These are phyloP conservation scores for Otus sunia DNA, from an alignment of 2,113 vertebrate genomes.

Conservation along the genomic window DNA sequence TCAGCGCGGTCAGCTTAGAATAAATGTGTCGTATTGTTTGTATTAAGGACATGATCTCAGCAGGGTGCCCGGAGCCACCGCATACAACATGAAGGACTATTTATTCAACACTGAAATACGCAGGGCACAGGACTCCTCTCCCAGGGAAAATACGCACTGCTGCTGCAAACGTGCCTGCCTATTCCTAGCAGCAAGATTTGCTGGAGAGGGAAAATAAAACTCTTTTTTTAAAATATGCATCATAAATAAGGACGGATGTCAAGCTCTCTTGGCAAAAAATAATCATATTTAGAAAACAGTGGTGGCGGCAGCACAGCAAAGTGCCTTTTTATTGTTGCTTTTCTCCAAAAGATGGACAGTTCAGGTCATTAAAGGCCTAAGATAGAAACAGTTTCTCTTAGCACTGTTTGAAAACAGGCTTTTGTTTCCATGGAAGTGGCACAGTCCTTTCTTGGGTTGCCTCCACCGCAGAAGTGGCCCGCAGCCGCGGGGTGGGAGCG, in stretches of 20 bases:
- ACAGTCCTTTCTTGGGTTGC: constrained; percentile 51
- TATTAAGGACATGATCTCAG: constrained; percentile 93
- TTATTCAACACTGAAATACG: constrained; percentile 76
- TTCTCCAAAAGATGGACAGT: constrained; percentile 61
- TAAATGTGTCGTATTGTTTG: constrained; percentile 94
- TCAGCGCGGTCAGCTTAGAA: constrained; percentile 89
- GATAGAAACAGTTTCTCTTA: constrained; percentile 74
- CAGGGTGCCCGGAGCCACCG: constrained; percentile 86
- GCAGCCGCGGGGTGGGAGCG: neutral
- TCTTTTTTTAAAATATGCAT: neutral
- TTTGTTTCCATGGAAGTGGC: constrained; percentile 77
- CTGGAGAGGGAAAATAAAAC: constrained; percentile 22
- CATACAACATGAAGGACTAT: constrained; percentile 66
- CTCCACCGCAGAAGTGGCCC: constrained; percentile 44
- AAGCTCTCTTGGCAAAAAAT: neutral
- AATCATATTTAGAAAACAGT: neutral
- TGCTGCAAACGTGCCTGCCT: constrained; percentile 58
- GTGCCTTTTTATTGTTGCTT: neutral
- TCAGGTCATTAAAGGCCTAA: constrained; percentile 76
- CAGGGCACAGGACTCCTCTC: constrained; percentile 61
- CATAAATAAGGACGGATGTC: constrained; percentile 24
- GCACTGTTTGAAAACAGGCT: constrained; percentile 78
- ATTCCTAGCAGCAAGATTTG: neutral
- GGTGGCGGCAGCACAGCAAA: constrained; percentile 9
- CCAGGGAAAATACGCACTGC: constrained; percentile 58